phyloP scores from a whole-genome alignment of 2,113 vertebrate genomes.

The Todiramphus chloris region DNA sequence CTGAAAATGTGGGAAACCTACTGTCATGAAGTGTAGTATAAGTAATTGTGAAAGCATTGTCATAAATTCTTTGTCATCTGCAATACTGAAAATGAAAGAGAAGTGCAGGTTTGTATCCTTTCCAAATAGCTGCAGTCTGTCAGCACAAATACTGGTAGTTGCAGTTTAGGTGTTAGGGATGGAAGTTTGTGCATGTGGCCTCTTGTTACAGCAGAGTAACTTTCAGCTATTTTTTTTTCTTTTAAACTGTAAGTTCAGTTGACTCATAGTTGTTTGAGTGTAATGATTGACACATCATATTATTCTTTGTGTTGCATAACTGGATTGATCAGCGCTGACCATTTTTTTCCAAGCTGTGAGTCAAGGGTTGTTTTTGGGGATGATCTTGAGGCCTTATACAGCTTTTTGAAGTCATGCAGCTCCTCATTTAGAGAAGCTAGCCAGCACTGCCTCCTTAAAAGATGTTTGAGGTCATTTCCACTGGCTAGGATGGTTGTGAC shows the following conservation, averaged over 20 bases:
- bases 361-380: not conserved
- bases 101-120: not conserved
- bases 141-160: not conserved
- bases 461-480: not conserved
- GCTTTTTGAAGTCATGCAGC: not conserved
- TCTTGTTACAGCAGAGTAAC: not conserved
- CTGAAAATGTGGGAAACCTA: not conserved
- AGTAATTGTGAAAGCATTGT: not conserved
- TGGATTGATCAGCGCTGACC: conserved; percentile 39
- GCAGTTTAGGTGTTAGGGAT: not conserved
- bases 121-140: not conserved
- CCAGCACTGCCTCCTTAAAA: not conserved
- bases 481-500: not conserved
- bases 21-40: fast-evolving
- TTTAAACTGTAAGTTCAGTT: not conserved
- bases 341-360: conserved; percentile 16
- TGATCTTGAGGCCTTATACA: not conserved
- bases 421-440: not conserved
- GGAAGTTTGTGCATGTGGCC: fast-evolving
- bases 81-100: not conserved
- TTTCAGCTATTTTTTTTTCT: not conserved
- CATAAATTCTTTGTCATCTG: not conserved
- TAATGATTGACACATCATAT: not conserved
- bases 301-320: not conserved
- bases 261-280: not conserved